Evolutionary conservation across 2,888 invertebrate genomes (phyloP), one percentile per base, ranked within the genome.

Genomic region (Muschampia plurimacula): DNA sequence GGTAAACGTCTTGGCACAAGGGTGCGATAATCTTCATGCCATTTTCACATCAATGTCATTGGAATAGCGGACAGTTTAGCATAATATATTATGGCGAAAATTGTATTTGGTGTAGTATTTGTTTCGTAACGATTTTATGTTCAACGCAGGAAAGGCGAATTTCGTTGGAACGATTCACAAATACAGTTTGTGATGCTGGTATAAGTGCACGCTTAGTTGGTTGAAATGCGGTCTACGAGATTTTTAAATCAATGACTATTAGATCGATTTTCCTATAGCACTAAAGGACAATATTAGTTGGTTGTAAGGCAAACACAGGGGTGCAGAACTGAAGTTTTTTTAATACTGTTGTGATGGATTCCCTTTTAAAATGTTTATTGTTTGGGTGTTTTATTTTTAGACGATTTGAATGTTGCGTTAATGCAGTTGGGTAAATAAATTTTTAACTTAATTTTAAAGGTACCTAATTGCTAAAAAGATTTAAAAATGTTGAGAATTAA

Each of bases 311-410:
- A 67, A 72, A 67, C 62, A 41, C 28, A 77, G 75, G 79, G 79
- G 80, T 79, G 80, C 77, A 77, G 78, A 86, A 87, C 84, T 88
- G n/a, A n/a, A n/a, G 89, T 66, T 72, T 60, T 72, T 67, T 72
- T 72, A 67, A 65, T 70, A 65, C 52, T 86, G 84, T 79, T 82
- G 82, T 85, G 85, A 80, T 83, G 84, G 89, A 90, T 89, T 88
- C 84, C 86, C 86, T 87, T 87, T 88, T 87, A 87, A 90, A 89
- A 88, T 89, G 89, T 87, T 89, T 87, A 86, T 82, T 84, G 83
- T 83, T 79, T 74, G 79, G 77, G 75, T 73, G 66, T 78, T 71
- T 12, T 71, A 75, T 73, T 78, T 76, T 76, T 69, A 72, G 68
- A 74, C 77, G n/a, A n/a, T n/a, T 15, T 52, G 52, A 52, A 46